Conservation (phyloP, 2,113 vertebrate genomes). For the Lagopus muta region DNA sequence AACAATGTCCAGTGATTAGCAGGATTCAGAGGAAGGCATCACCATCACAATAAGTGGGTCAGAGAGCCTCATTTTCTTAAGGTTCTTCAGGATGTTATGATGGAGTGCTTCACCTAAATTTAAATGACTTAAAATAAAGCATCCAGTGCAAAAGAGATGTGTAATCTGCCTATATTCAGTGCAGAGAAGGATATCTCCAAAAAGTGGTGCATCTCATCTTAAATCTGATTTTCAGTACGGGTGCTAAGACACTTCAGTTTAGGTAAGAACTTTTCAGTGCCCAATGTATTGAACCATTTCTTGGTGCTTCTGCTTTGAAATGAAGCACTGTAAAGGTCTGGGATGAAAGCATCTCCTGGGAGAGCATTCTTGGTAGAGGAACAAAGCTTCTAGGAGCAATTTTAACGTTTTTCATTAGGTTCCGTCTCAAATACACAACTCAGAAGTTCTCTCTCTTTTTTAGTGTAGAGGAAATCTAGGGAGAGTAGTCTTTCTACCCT, state of each 20-base stretch:
- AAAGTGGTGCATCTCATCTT: neutral
- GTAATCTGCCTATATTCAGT: neutral
- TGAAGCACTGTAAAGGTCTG: neutral
- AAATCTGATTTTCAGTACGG: neutral
- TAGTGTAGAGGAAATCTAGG: neutral
- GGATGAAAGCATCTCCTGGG: neutral
- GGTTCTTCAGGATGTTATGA: neutral
- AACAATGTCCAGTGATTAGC: neutral
- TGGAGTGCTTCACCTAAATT: neutral
- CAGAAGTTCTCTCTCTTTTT: neutral
- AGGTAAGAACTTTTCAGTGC: neutral
- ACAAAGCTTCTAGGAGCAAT: neutral
- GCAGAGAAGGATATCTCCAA: neutral
- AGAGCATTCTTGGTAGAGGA: neutral
- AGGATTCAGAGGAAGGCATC: neutral
- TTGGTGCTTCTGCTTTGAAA: neutral
- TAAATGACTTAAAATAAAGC: neutral
- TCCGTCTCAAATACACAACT: neutral
- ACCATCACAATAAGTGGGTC: neutral
- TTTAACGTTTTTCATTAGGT: neutral
- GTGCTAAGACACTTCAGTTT: neutral
- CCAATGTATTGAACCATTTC: neutral
- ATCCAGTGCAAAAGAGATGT: neutral
- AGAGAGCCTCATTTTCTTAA: neutral
- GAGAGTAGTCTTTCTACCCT: neutral